Conservation (phyloP, 2,797 vertebrate genomes). For the Tamandua tetradactyla region DNA sequence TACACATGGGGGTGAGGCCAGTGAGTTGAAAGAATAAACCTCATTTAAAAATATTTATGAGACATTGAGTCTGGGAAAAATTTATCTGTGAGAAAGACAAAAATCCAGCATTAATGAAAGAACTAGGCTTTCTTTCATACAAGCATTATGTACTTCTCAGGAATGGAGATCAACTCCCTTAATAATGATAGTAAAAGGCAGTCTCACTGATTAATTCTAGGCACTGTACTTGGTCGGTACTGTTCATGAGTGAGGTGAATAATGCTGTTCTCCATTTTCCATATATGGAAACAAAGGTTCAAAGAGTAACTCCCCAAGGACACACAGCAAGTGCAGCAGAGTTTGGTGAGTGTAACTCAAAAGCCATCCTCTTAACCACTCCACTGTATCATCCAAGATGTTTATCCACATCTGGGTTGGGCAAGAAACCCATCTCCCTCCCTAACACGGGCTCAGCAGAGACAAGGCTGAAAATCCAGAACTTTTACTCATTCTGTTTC, state of each 20-base stretch:
- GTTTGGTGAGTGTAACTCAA: background rate
- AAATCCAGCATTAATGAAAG: too few relatives aligned
- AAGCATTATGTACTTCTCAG: accelerated
- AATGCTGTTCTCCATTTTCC: accelerated
- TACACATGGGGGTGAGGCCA: background rate
- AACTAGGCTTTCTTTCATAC: background rate
- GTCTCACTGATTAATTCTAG: accelerated
- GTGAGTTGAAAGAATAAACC: background rate
- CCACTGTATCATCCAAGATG: background rate
- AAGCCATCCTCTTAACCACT: background rate
- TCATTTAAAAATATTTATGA: too few relatives aligned
- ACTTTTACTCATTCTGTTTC: background rate
- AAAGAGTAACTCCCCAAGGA: background rate
- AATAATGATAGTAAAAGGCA: accelerated
- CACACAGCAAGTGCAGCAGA: background rate
- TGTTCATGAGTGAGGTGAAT: background rate
- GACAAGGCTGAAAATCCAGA: background rate
- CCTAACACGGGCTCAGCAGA: background rate
- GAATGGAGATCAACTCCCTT: background rate
- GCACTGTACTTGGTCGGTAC: accelerated
- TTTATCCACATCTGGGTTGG: background rate
- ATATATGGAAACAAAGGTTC: background rate
- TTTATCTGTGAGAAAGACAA: background rate
- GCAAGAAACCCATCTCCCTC: background rate
- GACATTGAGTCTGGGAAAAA: background rate